A percentile compares a stretch with the other conserved stretches of the same genome.
These are phyloP conservation scores for Drepanosiphum platanoidis DNA, from an alignment of 2,888 invertebrate genomes.

Conservation along the genomic window DNA sequence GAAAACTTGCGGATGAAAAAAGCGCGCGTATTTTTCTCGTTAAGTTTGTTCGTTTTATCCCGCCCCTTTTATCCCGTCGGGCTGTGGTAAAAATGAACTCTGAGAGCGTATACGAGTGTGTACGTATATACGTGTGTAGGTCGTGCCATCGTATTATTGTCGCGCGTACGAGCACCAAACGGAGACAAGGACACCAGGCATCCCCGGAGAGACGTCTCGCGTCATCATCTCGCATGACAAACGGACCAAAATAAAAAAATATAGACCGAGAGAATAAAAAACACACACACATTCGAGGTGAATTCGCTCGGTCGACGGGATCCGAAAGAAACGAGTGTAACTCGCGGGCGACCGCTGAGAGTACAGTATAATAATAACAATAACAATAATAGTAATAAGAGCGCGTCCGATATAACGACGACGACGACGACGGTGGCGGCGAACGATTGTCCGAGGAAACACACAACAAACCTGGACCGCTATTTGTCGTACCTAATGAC, in stretches of 20 bases:
- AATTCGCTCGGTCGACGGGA: neutral
- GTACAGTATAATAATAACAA: neutral
- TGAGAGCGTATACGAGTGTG: neutral
- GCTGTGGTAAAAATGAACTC: neutral
- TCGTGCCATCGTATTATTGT: neutral
- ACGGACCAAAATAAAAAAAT: constrained; percentile 26
- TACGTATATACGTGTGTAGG: neutral
- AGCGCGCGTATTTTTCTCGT: neutral
- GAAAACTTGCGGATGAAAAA: neutral
- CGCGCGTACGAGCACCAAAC: neutral
- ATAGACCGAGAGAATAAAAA: neutral
- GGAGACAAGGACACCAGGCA: neutral
- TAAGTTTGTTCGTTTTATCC: neutral
- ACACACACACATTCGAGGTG: neutral
- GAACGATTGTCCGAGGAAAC: neutral
- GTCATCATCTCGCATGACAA: constrained; percentile 30
- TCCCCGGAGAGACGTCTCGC: constrained; percentile 9
- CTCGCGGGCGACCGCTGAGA: neutral
- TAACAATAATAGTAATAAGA: neutral
- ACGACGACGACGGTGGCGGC: neutral
- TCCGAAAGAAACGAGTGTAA: neutral
- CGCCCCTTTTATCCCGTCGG: neutral
- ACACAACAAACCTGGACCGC: constrained; percentile 20
- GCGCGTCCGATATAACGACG: neutral
- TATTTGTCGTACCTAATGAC: constrained; percentile 48